Conservation (phyloP, 35 echinoderm and acorn worm species). For the Apostichopus japonicus region DNA sequence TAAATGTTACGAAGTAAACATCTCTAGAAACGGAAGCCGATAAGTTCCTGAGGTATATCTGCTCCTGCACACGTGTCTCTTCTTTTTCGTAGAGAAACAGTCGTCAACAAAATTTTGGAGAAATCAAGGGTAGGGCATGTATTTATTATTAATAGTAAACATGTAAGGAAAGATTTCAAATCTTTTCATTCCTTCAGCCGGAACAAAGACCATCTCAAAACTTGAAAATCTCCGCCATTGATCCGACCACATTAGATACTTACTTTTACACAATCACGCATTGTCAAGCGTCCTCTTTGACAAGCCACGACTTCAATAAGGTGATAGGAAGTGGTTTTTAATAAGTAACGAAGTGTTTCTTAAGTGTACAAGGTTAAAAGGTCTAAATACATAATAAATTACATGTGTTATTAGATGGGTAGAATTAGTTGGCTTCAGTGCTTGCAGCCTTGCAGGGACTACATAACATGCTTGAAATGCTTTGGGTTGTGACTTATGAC, state of each 20-base stretch:
- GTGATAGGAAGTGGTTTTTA: neutral
- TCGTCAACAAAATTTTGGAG: too few species aligned
- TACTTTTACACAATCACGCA: neutral
- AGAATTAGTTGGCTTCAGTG: too few species aligned
- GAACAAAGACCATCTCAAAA: neutral
- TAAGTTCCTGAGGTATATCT: too few species aligned
- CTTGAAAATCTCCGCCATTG: neutral
- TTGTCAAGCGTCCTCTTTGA: neutral
- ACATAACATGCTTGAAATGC: too few species aligned
- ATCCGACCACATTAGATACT: neutral
- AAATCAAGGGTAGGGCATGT: neutral
- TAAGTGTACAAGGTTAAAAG: neutral
- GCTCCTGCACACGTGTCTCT: too few species aligned
- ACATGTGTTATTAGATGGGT: too few species aligned
- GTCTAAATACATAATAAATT: neutral
- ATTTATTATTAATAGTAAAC: neutral
- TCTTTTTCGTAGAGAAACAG: too few species aligned
- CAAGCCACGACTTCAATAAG: neutral
- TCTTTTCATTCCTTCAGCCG: neutral
- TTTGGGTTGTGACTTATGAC: too few species aligned
- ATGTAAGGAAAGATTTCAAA: neutral
- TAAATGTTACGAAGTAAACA: too few species aligned
- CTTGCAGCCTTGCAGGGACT: too few species aligned
- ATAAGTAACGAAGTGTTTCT: constrained; percentile 24
- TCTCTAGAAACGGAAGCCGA: too few species aligned